These are phyloP conservation scores for Stegana nigrithorax DNA, from an alignment of 2,888 invertebrate genomes.

Conservation along the genomic window DNA sequence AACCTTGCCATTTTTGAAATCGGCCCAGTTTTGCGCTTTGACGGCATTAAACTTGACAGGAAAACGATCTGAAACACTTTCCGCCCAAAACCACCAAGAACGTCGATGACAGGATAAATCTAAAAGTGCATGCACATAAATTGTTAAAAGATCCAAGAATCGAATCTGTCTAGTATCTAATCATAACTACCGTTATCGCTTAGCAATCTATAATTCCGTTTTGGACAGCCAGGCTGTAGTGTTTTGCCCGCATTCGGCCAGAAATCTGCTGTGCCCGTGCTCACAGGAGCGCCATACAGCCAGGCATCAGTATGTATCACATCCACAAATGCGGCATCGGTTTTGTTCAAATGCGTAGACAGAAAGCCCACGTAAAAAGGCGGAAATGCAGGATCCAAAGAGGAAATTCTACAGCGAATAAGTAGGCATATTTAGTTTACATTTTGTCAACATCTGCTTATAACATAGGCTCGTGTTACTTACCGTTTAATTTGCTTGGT, in stretches of 20 bases:
- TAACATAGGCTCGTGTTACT: background rate
- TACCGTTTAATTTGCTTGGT: constrained; percentile 44
- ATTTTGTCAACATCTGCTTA: constrained; percentile 16
- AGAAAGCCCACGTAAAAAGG: constrained; percentile 69
- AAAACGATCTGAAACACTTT: constrained; percentile 68
- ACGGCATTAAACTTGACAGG: constrained; percentile 71
- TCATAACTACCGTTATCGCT: constrained; percentile 58
- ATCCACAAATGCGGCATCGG: constrained; percentile 74
- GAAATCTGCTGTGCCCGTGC: constrained; percentile 73
- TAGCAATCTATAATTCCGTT: constrained; percentile 64
- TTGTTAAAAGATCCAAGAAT: background rate
- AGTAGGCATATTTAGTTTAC: constrained; percentile 22
- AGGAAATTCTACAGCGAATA: constrained; percentile 69
- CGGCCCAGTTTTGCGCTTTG: constrained; percentile 71
- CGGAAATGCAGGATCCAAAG: constrained; percentile 74
- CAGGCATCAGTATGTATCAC: constrained; percentile 79
- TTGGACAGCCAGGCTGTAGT: constrained; percentile 74
- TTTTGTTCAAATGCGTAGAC: constrained; percentile 68
- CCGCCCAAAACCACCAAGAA: constrained; percentile 75
- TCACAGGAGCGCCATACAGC: constrained; percentile 72
- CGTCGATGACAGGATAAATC: constrained; percentile 74
- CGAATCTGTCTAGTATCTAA: background rate
- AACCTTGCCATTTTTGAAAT: constrained; percentile 69
- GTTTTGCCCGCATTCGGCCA: constrained; percentile 75
- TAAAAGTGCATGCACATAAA: constrained; percentile 38